Percentiles rank a stretch among this genome's conserved stretches.
Evolutionary conservation across 2,797 vertebrate genomes (phyloP).

Genomic region (Cyclura pinguis): DNA sequence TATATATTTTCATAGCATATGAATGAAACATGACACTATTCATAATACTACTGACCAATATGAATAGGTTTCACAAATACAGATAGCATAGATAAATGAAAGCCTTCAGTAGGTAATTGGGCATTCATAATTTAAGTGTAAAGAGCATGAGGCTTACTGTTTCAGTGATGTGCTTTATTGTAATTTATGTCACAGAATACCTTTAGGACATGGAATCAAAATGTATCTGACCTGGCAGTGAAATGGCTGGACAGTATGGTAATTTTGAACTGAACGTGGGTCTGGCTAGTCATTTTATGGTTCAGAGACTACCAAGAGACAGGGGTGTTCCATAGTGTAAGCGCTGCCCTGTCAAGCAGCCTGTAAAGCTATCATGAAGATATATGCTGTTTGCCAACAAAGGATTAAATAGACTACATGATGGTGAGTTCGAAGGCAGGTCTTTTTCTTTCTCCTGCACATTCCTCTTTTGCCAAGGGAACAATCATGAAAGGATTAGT

Average conservation of each 20-base stretch:
- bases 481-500: not conserved
- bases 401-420: constrained; percentile 21
- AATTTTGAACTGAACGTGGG: constrained; percentile 31
- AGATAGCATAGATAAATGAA: constrained; percentile 1
- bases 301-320: constrained; percentile 29
- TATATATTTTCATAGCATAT: not conserved
- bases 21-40: not conserved
- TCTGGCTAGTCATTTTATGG: constrained; percentile 43
- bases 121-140: constrained; percentile 25
- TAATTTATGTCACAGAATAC: not conserved
- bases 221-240: not conserved
- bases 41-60: not conserved
- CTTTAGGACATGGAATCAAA: not conserved
- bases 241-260: constrained; percentile 16
- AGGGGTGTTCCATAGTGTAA: constrained; percentile 13
- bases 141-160: not conserved
- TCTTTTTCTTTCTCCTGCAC: not conserved
- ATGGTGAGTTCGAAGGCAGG: not conserved
- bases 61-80: not conserved
- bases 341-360: constrained; percentile 25
- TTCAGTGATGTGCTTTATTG: constrained; percentile 23
- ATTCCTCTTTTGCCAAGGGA: constrained; percentile 16
- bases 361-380: constrained; percentile 28
- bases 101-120: not conserved
- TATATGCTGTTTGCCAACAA: constrained; percentile 33